Conservation (phyloP, 2,888 invertebrate genomes). For the Drosophila atripex region DNA sequence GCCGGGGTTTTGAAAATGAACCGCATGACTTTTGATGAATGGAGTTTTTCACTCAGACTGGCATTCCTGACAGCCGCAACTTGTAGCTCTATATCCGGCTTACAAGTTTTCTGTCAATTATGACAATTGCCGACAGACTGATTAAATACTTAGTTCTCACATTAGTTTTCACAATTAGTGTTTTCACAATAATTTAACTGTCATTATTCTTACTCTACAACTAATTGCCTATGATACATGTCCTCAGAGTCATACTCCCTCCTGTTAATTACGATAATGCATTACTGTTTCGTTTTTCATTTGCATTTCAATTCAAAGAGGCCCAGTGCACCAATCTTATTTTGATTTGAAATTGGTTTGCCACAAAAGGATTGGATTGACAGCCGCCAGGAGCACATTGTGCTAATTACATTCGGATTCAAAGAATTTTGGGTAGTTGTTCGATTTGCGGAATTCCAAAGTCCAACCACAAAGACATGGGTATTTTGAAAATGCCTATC, state of each 20-base stretch:
- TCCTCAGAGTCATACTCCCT: not conserved
- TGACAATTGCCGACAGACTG: not conserved
- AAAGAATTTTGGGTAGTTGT: not conserved
- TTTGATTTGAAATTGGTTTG: not conserved
- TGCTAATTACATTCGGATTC: slow-evolving; percentile 2
- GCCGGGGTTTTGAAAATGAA: not conserved
- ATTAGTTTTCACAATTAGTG: not conserved
- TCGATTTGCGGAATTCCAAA: not conserved
- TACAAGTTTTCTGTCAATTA: not conserved
- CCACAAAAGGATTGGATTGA: not conserved
- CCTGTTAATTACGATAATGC: not conserved
- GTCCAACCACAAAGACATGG: not conserved
- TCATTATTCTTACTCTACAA: not conserved
- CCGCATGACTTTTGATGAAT: slow-evolving; percentile 3
- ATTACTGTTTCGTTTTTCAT: not conserved
- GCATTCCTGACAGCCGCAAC: not conserved
- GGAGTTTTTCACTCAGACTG: not conserved
- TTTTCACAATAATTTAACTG: not conserved
- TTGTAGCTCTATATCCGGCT: slow-evolving; percentile 1
- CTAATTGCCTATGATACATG: not conserved
- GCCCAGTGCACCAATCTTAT: not conserved
- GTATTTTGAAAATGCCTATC: not conserved
- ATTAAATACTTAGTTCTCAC: not conserved
- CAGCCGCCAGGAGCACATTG: not conserved
- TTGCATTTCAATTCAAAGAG: not conserved